Evolutionary conservation across 2,113 vertebrate species (phyloP), one percentile per base, ranked within the genome.

Genomic region (Aramus guarauna): DNA sequence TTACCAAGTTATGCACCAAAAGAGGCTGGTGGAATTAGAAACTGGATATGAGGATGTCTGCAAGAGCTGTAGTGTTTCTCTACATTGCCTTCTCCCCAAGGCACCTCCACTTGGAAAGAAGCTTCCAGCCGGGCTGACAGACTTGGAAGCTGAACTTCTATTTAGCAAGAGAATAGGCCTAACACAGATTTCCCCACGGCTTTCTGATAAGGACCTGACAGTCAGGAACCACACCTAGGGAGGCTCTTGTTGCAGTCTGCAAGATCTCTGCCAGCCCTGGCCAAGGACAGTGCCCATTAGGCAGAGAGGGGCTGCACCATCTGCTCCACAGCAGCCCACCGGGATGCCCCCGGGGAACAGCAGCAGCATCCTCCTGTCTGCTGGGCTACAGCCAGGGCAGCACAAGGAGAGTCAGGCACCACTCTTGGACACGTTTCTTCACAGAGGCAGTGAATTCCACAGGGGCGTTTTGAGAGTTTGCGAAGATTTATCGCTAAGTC

Each of bases 341-440:
- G 1, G n/a, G 47, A 63, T 9, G 2, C 0, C 43, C 23, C 11
- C 5, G 1, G 12, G 30, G 14, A 43, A 16, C 43, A 71, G 29
- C 41, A 55, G 53, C 48, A 55, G 45, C 74, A 37, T 29, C 21
- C 11, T 78, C 60, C 24, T 1, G 1, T 17, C 58, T 73, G n/a
- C 76, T 86, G 47, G 15, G 23, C 12, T 6, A 27, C 3, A 2
- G 37, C 32, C 12, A 5, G 27, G 24, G 8, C 34, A 29, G 15
- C 53, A 34, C 4, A 3, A 15, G 27, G 9, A 90, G 43, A 82
- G 56, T 22, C 5, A 1, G 29, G 9, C 71, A 55, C 37, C 16
- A 1, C 21, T 48, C 36, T 92, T 0, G 0, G 36, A 26, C 6
- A 6, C 0, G 0, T 30, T 83, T 77, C 43, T 85, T 59, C 34